A percentile compares a stretch with the other conserved stretches of the same genome.
phyloP scores from a whole-genome alignment of 2,113 vertebrate genomes.

The Urocitellus parryii region DNA sequence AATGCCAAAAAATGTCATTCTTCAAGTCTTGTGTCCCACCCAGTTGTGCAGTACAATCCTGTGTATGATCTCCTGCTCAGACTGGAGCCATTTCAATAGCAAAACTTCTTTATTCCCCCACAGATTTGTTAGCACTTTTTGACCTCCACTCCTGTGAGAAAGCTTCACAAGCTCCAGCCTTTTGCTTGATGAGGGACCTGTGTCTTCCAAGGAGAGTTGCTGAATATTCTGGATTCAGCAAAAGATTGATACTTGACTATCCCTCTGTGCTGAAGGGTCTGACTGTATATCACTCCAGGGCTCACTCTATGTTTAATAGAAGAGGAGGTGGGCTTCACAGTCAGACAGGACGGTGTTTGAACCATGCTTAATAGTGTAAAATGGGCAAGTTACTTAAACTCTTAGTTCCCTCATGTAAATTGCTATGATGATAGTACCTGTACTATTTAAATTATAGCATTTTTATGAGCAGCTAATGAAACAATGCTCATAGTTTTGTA shows the following conservation, averaged over 20 bases:
- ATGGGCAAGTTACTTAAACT: background rate
- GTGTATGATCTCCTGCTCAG: background rate
- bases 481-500: background rate
- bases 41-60: background rate
- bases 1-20: background rate
- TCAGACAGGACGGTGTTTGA: background rate
- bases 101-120: background rate
- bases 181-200: background rate
- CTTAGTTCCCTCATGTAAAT: background rate
- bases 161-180: background rate
- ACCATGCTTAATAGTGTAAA: background rate
- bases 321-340: background rate
- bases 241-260: background rate
- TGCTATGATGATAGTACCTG: background rate
- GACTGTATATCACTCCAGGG: background rate
- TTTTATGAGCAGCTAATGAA: background rate
- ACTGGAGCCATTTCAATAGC: background rate
- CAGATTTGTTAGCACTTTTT: background rate
- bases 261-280: background rate
- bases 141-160: background rate
- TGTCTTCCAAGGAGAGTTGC: background rate
- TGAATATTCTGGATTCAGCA: background rate
- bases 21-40: accelerated
- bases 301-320: background rate
- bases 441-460: background rate